Percentiles rank a stretch among this genome's conserved stretches.
Evolutionary conservation across 2,888 invertebrate species (phyloP).

Genomic region (Chymomyza amoena): DNA sequence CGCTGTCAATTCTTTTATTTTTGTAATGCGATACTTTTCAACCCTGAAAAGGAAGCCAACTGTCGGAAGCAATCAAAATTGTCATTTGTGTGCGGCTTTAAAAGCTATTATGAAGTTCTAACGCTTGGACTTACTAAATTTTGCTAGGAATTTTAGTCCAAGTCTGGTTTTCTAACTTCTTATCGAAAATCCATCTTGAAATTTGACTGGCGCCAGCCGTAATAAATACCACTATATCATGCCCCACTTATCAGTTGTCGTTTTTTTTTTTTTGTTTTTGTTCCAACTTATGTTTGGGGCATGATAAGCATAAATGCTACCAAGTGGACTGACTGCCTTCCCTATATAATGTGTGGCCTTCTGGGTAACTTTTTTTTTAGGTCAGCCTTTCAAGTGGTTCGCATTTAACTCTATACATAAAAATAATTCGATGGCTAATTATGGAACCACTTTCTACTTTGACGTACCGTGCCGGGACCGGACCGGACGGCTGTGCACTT

Average conservation of each 20-base stretch:
- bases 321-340: neutral
- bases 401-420: neutral
- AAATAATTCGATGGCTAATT: neutral
- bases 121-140: no score
- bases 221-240: neutral
- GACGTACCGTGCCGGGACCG: neutral
- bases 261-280: neutral
- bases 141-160: no score
- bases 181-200: neutral
- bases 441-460: neutral
- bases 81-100: neutral
- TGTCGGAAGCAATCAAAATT: neutral
- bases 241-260: slow-evolving; percentile 3
- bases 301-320: neutral
- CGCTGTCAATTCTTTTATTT: slow-evolving; percentile 8
- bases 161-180: neutral
- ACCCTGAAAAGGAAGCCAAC: slow-evolving; percentile 5
- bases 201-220: neutral
- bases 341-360: neutral
- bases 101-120: neutral
- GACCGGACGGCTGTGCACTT: neutral
- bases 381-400: neutral
- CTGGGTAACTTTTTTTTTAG: neutral
- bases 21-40: slow-evolving; percentile 36
- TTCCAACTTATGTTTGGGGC: neutral